phyloP scores from a whole-genome alignment of 2,888 invertebrate genomes.

The Synanthedon formicaeformis region DNA sequence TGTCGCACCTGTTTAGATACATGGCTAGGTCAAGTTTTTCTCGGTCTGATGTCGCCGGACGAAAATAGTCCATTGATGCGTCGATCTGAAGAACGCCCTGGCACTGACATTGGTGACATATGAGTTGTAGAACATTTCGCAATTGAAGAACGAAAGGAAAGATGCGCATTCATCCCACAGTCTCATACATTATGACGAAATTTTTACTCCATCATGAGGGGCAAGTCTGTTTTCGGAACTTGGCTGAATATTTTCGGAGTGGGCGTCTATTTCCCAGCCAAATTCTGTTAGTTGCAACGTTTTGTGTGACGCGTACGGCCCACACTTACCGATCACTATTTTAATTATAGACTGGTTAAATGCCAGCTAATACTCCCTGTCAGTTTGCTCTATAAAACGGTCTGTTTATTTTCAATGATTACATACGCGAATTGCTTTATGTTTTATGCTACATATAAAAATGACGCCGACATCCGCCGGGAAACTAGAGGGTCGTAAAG shows the following conservation, averaged over 20 bases:
- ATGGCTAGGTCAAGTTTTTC: conserved; percentile 47
- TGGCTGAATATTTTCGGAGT: conserved; percentile 24
- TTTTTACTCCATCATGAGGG: too few relatives aligned
- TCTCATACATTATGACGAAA: too few relatives aligned
- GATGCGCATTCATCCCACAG: too few relatives aligned
- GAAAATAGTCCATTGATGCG: conserved; percentile 58
- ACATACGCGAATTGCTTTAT: background rate
- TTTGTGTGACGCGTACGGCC: conserved; percentile 29
- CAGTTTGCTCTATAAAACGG: conserved; percentile 34
- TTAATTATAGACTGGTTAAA: conserved; percentile 59
- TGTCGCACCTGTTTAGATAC: conserved; percentile 15
- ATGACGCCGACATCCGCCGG: background rate
- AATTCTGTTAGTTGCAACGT: conserved; percentile 25
- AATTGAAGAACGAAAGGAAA: conserved; percentile 14
- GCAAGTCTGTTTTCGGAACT: background rate
- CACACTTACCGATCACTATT: conserved; percentile 26
- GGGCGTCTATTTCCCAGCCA: conserved; percentile 45
- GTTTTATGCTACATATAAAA: background rate
- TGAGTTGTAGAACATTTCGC: conserved; percentile 39
- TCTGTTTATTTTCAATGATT: conserved; percentile 37
- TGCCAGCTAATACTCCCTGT: conserved; percentile 52
- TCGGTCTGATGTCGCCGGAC: conserved; percentile 39
- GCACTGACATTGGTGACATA: conserved; percentile 57
- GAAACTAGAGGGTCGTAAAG: background rate
- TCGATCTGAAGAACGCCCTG: conserved; percentile 40